phyloP scores from a whole-genome alignment of 2,888 invertebrate species.

The Himalopsyche anomala region DNA sequence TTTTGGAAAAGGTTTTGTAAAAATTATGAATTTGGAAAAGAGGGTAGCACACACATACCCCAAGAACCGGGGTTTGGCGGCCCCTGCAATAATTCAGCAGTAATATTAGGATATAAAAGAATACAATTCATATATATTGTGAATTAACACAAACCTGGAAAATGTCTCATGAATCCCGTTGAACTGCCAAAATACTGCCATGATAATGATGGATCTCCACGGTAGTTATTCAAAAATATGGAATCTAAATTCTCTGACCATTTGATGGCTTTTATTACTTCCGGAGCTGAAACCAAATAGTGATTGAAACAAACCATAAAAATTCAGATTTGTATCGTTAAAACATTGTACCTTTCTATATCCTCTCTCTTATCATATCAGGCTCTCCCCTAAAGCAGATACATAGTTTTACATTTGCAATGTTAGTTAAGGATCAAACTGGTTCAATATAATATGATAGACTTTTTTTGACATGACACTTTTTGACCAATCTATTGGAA shows the following conservation, averaged over 20 bases:
- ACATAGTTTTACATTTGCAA: no score
- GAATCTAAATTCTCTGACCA: constrained; percentile 97
- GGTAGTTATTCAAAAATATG: constrained; percentile 91
- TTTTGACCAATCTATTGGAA: no score
- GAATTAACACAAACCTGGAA: constrained; percentile 82
- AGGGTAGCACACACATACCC: no score
- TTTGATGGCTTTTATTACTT: constrained; percentile 93
- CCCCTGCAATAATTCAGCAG: no score
- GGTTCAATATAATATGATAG: background rate
- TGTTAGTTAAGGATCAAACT: background rate
- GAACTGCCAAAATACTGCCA: constrained; percentile 99
- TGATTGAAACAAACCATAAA: background rate
- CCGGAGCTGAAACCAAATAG: constrained; percentile 79
- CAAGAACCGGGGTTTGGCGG: no score
- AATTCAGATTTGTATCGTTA: background rate
- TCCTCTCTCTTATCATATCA: no score
- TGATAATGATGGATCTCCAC: constrained; percentile 90
- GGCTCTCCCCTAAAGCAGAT: no score
- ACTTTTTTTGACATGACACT: background rate
- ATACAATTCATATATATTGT: background rate
- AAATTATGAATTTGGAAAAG: no score
- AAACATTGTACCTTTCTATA: no score
- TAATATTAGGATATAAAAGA: no score
- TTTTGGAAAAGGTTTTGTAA: no score
- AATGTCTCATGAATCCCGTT: constrained; percentile 97